Percentiles rank a stretch among this genome's conserved stretches.
Evolutionary conservation across 1,140 invertebrate genomes (phyloP).

Genomic region (Amphibalanus amphitrite): DNA sequence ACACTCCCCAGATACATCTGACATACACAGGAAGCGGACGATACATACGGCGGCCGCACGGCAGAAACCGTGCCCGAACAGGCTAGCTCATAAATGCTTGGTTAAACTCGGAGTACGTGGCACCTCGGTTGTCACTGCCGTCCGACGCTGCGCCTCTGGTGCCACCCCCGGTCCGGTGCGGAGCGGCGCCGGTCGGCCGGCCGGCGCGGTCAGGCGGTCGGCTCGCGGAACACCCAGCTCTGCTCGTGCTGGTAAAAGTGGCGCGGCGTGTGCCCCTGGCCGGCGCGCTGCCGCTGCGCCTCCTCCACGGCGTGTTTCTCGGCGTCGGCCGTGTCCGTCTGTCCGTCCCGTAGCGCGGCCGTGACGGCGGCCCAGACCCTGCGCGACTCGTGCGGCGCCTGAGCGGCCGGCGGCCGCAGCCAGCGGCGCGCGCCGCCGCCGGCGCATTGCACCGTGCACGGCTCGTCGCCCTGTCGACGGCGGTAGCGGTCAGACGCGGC

Average conservation of each 20-base stretch:
- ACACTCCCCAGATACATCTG: too few relatives aligned
- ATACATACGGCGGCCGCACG: too few relatives aligned
- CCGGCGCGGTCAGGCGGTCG: neutral
- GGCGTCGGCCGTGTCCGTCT: slow-evolving; percentile 34
- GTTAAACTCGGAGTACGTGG: too few relatives aligned
- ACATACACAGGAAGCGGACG: too few relatives aligned
- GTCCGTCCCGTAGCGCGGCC: slow-evolving; percentile 28
- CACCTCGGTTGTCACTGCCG: too few relatives aligned
- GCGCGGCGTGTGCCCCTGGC: neutral
- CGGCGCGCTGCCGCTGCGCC: slow-evolving; percentile 26
- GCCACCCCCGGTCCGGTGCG: too few relatives aligned
- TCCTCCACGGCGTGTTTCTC: slow-evolving; percentile 35
- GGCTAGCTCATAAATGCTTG: too few relatives aligned
- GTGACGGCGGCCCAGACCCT: slow-evolving; percentile 40
- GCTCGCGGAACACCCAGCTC: neutral
- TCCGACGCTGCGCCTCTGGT: too few relatives aligned
- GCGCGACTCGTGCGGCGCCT: slow-evolving; percentile 30
- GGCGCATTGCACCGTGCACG: slow-evolving; percentile 7
- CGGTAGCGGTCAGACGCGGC: too few relatives aligned
- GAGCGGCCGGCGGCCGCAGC: slow-evolving; percentile 26
- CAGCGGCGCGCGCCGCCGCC: slow-evolving; percentile 29
- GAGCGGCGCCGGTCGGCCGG: too few relatives aligned
- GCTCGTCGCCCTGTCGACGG: slow-evolving; percentile 22
- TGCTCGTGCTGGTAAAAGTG: slow-evolving; percentile 4
- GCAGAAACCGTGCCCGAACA: too few relatives aligned